phyloP scores from a whole-genome alignment of 2,888 invertebrate genomes.

The Sympetrum striolatum region DNA sequence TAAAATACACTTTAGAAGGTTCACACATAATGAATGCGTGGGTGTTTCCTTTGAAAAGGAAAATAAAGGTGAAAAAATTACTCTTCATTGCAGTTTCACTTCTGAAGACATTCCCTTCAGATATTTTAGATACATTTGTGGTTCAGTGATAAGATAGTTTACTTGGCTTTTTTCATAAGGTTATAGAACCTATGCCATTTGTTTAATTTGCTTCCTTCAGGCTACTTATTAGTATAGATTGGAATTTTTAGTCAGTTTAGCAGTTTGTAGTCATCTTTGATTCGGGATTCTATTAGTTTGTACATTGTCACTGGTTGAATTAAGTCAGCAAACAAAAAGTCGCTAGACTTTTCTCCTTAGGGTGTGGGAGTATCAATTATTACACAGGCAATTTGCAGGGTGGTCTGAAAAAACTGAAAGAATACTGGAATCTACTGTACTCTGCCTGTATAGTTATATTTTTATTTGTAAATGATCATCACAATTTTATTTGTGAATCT shows the following conservation, averaged over 20 bases:
- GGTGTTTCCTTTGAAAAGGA: conserved; percentile 41
- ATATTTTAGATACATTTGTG: conserved; percentile 24
- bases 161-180: conserved; percentile 8
- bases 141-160: conserved; percentile 30
- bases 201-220: conserved; percentile 36
- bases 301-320: conserved; percentile 44
- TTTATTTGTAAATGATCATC: neutral
- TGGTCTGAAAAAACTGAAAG: conserved; percentile 42
- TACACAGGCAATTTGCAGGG: conserved; percentile 37
- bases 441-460: conserved; percentile 36
- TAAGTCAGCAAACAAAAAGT: conserved; percentile 40
- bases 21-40: conserved; percentile 44
- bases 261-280: conserved; percentile 42
- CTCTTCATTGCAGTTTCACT: conserved; percentile 35
- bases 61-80: conserved; percentile 42
- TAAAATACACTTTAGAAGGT: conserved; percentile 40
- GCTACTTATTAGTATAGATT: conserved; percentile 42
- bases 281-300: conserved; percentile 41
- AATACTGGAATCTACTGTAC: conserved; percentile 42
- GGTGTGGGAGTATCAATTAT: conserved; percentile 38
- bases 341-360: conserved; percentile 44
- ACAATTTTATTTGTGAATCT: conserved; percentile 8
- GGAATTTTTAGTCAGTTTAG: conserved; percentile 44
- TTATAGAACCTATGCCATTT: conserved; percentile 34
- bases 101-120: conserved; percentile 38